Evolutionary conservation across 2,888 invertebrate genomes (phyloP), one percentile per base, ranked within the genome.

Genomic region (Drosophila quinaria): DNA sequence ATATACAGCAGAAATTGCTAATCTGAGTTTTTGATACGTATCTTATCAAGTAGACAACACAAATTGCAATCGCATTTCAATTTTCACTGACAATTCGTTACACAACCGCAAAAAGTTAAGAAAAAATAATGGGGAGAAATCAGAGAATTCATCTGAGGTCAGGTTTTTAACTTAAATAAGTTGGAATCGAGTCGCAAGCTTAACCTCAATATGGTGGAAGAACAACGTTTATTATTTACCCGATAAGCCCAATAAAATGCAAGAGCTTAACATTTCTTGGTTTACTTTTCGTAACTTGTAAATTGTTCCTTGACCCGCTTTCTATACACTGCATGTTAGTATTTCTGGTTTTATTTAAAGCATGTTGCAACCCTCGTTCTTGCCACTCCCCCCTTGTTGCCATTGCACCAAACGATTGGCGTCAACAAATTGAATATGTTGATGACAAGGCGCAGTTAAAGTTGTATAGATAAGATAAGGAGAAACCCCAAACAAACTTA

Each of bases 381-480:
- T 4, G 41, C 42, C 33, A 6, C 49, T n/a, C 33, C 4, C 25
- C 49, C 52, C 5, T 8, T 29, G 1, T 42, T 9, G n/a, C n/a
- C 11, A 44, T 39, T 80, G 82, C 82, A 74, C 49, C 64, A 68
- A 68, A 55, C 59, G 31, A 58, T 74, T 80, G 72, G 70, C 69
- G 68, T 67, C 86, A 82, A 49, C 73, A 70, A 62, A 65, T 70
- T 64, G 54, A 55, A 70, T 54, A 22, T 55, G 46, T n/a, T 31
- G 46, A 33, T 37, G 56, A 49, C 58, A 49, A 37, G 44, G 55
- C 71, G 67, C 67, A 71, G 41, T 47, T 37, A 13, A 42, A n/a
- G 41, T 50, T 47, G 15, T 22, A 4, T 9, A 52, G 86, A 88
- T 87, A 77, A 87, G 89, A 88, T 87, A 86, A 81, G 62, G 56